These are phyloP conservation scores for Ficedula albicollis DNA, from an alignment of 2,797 vertebrate species.

Conservation along the genomic window DNA sequence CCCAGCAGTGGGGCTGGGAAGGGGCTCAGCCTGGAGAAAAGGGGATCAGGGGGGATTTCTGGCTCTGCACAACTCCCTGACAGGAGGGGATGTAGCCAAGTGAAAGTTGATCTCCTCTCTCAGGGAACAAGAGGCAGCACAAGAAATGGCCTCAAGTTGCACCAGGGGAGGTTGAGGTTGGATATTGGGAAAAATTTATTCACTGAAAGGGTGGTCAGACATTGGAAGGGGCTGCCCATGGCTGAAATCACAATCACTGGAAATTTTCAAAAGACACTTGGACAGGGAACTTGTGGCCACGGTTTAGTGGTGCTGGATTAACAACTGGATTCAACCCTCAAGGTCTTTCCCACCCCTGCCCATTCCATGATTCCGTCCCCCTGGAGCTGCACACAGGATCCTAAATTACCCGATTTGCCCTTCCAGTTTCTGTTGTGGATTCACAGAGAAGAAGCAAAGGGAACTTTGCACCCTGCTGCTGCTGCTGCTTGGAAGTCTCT, in stretches of 20 bases:
- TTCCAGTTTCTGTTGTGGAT: not conserved
- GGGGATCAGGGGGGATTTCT: not conserved
- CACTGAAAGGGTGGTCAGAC: not conserved
- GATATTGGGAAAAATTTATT: too few species aligned
- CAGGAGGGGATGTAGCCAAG: not conserved
- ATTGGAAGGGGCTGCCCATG: not conserved
- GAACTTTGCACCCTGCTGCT: not conserved
- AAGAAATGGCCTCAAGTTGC: not conserved
- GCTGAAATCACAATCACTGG: not conserved
- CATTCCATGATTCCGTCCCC: not conserved
- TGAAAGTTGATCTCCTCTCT: not conserved
- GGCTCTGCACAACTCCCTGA: not conserved
- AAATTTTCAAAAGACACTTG: not conserved
- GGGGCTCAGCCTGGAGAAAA: not conserved
- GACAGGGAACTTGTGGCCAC: accelerated
- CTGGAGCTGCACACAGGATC: not conserved
- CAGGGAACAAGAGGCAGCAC: not conserved
- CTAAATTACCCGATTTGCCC: not conserved
- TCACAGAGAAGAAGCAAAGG: not conserved
- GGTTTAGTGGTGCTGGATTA: not conserved
- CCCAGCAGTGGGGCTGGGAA: not conserved
- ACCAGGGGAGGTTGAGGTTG: not conserved
- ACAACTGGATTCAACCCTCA: accelerated
- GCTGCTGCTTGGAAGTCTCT: not conserved
- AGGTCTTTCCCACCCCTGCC: not conserved